Conservation (phyloP, 1,140 invertebrate genomes). For the Temnothorax curvispinosus region DNA sequence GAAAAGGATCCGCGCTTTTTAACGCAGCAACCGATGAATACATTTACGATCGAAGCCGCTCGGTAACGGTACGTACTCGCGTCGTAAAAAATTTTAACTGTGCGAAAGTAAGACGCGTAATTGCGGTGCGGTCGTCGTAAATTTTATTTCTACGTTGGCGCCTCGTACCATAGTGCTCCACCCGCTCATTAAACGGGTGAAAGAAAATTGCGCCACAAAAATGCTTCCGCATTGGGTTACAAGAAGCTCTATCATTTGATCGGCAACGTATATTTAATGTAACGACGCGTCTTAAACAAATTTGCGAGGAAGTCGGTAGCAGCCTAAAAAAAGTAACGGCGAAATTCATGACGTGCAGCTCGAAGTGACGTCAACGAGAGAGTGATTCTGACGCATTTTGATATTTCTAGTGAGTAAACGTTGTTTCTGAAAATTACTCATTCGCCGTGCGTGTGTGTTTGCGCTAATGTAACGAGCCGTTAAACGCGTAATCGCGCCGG, state of each 20-base stretch:
- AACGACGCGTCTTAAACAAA: background rate
- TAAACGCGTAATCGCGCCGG: slow-evolving; percentile 1
- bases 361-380: slow-evolving; percentile 57
- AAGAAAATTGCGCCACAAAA: background rate
- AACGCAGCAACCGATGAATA: background rate
- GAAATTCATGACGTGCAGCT: slow-evolving; percentile 26
- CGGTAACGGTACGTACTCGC: slow-evolving; percentile 49
- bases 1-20: background rate
- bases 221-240: background rate
- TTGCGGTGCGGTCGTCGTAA: slow-evolving; percentile 53
- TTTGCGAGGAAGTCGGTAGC: background rate
- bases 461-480: background rate
- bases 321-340: background rate
- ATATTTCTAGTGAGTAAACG: slow-evolving; percentile 38
- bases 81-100: slow-evolving; percentile 29
- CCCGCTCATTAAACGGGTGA: slow-evolving; percentile 9
- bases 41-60: slow-evolving; percentile 14
- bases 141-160: slow-evolving; percentile 27
- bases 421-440: slow-evolving; percentile 67
- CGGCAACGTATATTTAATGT: background rate
- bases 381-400: slow-evolving; percentile 51
- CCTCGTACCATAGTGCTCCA: background rate
- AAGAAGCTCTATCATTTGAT: background rate
- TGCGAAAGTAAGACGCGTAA: slow-evolving; percentile 21
- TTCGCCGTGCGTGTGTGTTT: background rate